Conservation (phyloP, 1,140 invertebrate genomes). For the Diachasmimorpha longicaudata region DNA sequence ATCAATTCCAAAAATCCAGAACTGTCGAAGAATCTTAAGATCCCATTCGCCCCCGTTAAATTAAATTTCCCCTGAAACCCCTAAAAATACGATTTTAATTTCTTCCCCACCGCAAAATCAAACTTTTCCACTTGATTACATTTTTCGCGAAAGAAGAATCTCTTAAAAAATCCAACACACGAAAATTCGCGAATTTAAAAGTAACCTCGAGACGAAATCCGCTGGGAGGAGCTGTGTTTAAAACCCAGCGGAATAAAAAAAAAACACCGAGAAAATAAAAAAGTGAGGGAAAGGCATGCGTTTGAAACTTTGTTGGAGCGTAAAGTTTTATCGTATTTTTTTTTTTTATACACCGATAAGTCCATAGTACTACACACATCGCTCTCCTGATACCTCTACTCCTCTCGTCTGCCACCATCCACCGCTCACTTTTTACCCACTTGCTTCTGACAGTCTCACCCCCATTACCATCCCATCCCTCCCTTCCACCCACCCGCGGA, state of each 20-base stretch:
- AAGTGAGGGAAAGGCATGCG: conserved; percentile 6
- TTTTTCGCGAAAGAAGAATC: no score
- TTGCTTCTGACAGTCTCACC: background rate
- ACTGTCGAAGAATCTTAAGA: no score
- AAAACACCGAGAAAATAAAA: background rate
- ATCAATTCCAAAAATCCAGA: no score
- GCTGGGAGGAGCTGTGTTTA: background rate
- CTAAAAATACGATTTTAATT: no score
- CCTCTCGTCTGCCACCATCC: background rate
- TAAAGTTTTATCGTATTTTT: conserved; percentile 28
- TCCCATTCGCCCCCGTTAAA: no score
- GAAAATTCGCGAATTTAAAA: background rate
- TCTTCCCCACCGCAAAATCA: no score
- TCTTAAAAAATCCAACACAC: background rate
- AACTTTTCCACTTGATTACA: no score
- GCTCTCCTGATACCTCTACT: background rate
- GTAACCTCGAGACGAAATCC: background rate
- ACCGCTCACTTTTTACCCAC: background rate
- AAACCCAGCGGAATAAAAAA: background rate
- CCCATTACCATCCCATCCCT: background rate
- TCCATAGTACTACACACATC: background rate
- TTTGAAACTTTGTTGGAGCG: conserved; percentile 20
- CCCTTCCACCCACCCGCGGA: background rate
- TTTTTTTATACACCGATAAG: conserved; percentile 20
- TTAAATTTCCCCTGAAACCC: no score